Evolutionary conservation across 2,888 invertebrate genomes (phyloP), one percentile per base, ranked within the genome.

Genomic region (Lasioglossum malachurum): DNA sequence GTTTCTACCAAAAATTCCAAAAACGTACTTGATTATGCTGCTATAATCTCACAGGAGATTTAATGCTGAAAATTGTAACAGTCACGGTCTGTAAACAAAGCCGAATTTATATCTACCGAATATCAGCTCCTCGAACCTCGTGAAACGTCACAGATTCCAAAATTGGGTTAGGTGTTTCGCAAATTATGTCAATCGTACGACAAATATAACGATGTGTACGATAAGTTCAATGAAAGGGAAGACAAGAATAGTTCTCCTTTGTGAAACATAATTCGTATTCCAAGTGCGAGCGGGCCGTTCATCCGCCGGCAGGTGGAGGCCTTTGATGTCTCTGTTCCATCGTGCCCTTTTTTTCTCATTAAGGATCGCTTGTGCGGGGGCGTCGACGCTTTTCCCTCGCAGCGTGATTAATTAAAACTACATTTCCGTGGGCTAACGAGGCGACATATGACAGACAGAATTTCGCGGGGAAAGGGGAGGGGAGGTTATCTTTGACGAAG

Each of bases 261-360:
- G 84, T 82, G 82, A 75, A 80, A 82, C 60, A 77, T 85, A 85
- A 88, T 88, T 80, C 84, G 87, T 82, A 82, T 88, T 87, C 78
- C 77, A 46, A 82, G 84, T 78, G 74, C 79, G 77, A 87, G 31
- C 38, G 35, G 67, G 64, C 67, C 75, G 82, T 87, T 80, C 79
- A 76, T 80, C 73, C 71, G 75, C 76, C 64, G 82, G 72, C 84
- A 82, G 74, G 75, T 64, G 77, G 46, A 60, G 75, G 27, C n/a
- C 87, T 88, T 88, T 88, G 82, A 84, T 82, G 84, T 82, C 78
- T 75, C 78, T 35, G 44, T 77, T 38, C 60, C 75, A 35, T 67
- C 19, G 27, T 31, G 73, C 46, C 73, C 69, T 76, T 80, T 80
- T 69, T 78, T 74, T 84, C 84, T 78, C 71, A 60, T 78, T 84